phyloP scores from a whole-genome alignment of 2,113 vertebrate genomes.

The Cyanoderma ruficeps region DNA sequence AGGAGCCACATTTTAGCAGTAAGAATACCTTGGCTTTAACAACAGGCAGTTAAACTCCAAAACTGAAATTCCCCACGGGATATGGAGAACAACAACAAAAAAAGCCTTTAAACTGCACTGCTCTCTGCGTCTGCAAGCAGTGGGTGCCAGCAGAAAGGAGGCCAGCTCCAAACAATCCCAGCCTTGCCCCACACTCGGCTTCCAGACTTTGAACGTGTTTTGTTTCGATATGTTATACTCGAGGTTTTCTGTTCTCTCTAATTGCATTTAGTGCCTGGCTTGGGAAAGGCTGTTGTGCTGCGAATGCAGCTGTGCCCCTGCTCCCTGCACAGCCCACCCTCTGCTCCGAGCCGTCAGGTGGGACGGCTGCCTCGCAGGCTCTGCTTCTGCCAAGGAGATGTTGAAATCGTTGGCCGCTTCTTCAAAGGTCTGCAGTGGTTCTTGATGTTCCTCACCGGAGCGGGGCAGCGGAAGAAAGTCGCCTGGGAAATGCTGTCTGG shows the following conservation, averaged over 20 bases:
- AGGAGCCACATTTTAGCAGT: neutral
- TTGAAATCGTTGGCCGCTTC: conserved; percentile 7
- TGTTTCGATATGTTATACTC: neutral
- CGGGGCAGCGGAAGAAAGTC: conserved; percentile 44
- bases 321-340: neutral
- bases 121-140: neutral
- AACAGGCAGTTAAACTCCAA: neutral
- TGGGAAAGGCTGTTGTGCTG: neutral
- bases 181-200: neutral
- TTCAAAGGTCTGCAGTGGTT: conserved; percentile 43
- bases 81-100: neutral
- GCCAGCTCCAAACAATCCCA: neutral
- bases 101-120: neutral
- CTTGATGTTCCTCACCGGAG: conserved; percentile 40
- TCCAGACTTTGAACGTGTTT: neutral
- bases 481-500: conserved; percentile 38
- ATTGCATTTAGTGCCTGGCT: neutral
- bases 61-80: neutral
- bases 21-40: neutral
- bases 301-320: neutral
- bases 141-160: conserved; percentile 26
- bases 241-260: neutral
- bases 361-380: neutral
- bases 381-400: conserved; percentile 43
- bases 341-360: neutral